Conservation (phyloP, 1,140 invertebrate genomes). For the Cherax quadricarinatus region DNA sequence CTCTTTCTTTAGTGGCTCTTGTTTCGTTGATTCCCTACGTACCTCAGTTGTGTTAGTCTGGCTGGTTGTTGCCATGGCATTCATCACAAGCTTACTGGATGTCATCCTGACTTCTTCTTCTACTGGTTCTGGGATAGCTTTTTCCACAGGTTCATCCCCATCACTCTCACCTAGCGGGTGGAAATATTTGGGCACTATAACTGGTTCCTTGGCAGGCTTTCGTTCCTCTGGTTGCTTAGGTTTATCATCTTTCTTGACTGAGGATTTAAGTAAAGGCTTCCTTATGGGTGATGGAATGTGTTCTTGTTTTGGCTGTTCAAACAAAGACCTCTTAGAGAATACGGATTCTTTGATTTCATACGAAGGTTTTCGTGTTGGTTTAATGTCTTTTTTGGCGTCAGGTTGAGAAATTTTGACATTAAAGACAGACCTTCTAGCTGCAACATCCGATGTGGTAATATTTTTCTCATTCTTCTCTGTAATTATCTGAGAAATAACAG, state of each 20-base stretch:
- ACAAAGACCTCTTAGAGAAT: conserved; percentile 50
- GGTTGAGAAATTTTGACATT: background rate
- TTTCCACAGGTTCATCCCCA: conserved; percentile 29
- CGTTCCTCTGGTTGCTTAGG: conserved; percentile 33
- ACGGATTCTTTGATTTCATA: conserved; percentile 67
- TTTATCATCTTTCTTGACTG: conserved; percentile 18
- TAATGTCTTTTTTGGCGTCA: conserved; percentile 48
- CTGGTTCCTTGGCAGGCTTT: conserved; percentile 68
- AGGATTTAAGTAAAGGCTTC: conserved; percentile 11
- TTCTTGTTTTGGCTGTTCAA: conserved; percentile 58
- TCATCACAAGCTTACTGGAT: conserved; percentile 52
- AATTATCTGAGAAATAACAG: conserved; percentile 14
- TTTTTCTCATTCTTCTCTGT: conserved; percentile 33
- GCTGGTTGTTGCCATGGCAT: conserved; percentile 47
- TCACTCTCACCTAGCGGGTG: conserved; percentile 63
- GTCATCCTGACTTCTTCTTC: conserved; percentile 41
- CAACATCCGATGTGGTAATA: conserved; percentile 37
- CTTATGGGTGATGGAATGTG: conserved; percentile 38
- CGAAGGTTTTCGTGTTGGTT: conserved; percentile 46
- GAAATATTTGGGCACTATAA: conserved; percentile 66
- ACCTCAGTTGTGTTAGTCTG: background rate
- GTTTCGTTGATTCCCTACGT: background rate
- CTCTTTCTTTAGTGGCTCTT: conserved; percentile 19
- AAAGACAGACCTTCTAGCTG: conserved; percentile 47
- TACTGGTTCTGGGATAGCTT: background rate